Base-by-base conservation (phyloP, 2,113 vertebrate genomes). In the Lipotes vexillifer region DNA sequence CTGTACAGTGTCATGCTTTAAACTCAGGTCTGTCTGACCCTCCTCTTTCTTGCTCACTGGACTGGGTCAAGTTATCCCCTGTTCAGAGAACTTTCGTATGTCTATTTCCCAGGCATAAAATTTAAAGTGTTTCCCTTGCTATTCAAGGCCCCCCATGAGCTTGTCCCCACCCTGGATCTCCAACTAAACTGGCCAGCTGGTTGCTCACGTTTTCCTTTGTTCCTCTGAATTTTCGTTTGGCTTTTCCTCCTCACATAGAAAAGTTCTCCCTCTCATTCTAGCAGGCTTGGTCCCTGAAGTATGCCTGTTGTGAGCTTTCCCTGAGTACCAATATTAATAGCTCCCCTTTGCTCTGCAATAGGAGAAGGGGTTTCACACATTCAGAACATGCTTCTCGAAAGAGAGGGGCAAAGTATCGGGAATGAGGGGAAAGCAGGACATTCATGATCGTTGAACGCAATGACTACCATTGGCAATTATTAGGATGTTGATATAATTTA, bases 401-500 rank as follows among this genome's bases (percentile, higher is more conserved):
- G 23, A 57, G 46, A 57, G 44, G 25, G 25, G 4, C 23, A 65
- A 18, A 96, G 46, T 33, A 52, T 18, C 3, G 9, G n/a, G 38
- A 55, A n/a, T 77, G 52, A 44, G 88, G 25, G 29, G 41, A 84
- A 77, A n/a, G 38, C 12, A 25, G 86, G 15, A 18, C 31, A 52
- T 65, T 41, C 10, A 17, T 77, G 65, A 84, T 72, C 66, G 77
- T 12, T 31, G 41, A 92, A 55, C 15, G 57, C 49, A 57, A 52
- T n/a, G 66, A 36, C 74, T 44, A 82, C 82, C 86, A 27, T 18
- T 72, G 55, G 49, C 44, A 84, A 65, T 93, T 69, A 93, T 71
- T 87, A 65, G 41, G 33, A 31, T 90, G 49, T 84, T 41, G 87
- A 20, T 93, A 63, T 92, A 96, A 96, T 93, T 95, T 88, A 90